Conservation (phyloP, 2,888 invertebrate species). For the Epicampocera succincta region DNA sequence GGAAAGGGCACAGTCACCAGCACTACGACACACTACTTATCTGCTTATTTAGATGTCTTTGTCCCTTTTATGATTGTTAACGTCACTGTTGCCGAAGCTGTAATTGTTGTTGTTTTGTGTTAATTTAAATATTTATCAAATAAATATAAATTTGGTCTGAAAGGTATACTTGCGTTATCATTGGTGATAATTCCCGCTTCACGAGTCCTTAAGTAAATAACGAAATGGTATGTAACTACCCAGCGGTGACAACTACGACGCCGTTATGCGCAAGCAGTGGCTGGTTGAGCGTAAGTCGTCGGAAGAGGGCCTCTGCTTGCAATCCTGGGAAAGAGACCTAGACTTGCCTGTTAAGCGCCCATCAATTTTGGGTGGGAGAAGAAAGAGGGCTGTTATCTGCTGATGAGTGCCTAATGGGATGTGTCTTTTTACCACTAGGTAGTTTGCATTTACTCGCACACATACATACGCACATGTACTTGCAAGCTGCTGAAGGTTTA, state of each 20-base stretch:
- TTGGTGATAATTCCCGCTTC: slow-evolving; percentile 58
- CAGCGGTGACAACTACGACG: too few relatives aligned
- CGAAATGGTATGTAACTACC: neutral
- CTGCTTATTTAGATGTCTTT: slow-evolving; percentile 1
- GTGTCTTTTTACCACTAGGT: too few relatives aligned
- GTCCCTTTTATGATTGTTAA: slow-evolving; percentile 3
- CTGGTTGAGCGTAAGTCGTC: too few relatives aligned
- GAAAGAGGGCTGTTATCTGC: too few relatives aligned
- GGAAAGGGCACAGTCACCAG: neutral
- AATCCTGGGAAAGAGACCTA: too few relatives aligned
- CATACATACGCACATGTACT: too few relatives aligned
- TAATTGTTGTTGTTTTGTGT: slow-evolving; percentile 21
- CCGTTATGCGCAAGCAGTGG: too few relatives aligned
- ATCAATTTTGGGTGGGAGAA: too few relatives aligned
- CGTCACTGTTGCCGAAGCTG: slow-evolving; percentile 16
- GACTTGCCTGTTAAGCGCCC: too few relatives aligned
- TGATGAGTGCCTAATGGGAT: too few relatives aligned
- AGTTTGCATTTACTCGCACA: too few relatives aligned
- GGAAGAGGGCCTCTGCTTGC: too few relatives aligned
- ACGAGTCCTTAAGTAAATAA: slow-evolving; percentile 15
- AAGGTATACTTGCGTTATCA: slow-evolving; percentile 59
- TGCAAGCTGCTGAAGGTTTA: neutral
- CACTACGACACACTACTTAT: slow-evolving; percentile 7
- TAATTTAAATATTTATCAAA: slow-evolving; percentile 65
- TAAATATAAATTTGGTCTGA: slow-evolving; percentile 64